Evolutionary conservation across 2,888 invertebrate species (phyloP), one percentile per base, ranked within the genome.

Genomic region (Timema podura): DNA sequence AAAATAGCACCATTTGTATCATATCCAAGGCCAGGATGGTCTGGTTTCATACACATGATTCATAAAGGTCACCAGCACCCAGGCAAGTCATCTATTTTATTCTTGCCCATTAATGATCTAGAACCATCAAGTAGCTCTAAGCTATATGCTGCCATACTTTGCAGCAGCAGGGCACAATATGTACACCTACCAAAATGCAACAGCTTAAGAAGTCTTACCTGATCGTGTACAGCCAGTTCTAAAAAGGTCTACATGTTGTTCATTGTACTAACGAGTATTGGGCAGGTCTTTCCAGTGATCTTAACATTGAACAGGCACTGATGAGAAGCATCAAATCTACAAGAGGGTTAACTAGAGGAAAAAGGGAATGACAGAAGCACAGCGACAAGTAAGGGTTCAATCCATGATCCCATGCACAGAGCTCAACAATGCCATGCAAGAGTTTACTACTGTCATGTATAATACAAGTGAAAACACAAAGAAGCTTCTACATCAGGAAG

Each of bases 201-300:
- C 57, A 57, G 57, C 2, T 57, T n/a, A 57, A 57, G 57, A 6
- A 57, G 57, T 57, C 57, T 57, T n/a, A 57, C n/a, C 57, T 1
- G 0, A 10, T 13, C 30, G 57, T n/a, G 9, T 13, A 57, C 13
- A 13, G n/a, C 15, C 0, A 5, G n/a, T 57, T 57, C 57, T n/a
- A 57, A 13, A 57, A 57, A n/a, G 15, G 57, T 57, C 15, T n/a
- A 11, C 15, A 57, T 0, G 6, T 57, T 54, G 57, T 57, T 5
- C n/a, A 6, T 57, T n/a, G 57, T 13, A 57, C 15, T 57, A 57
- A 57, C 6, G 57, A 57, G 57, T 57, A 57, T 57, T 54, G 54
- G 8, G 57, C 57, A 57, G 15, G 54, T 54, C 8, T 57, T 57
- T 11, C n/a, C 2, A 57, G n/a, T n/a, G 15, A n/a, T 5, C 54